Conservation (phyloP, 2,113 vertebrate species). For the Grallaria varia region DNA sequence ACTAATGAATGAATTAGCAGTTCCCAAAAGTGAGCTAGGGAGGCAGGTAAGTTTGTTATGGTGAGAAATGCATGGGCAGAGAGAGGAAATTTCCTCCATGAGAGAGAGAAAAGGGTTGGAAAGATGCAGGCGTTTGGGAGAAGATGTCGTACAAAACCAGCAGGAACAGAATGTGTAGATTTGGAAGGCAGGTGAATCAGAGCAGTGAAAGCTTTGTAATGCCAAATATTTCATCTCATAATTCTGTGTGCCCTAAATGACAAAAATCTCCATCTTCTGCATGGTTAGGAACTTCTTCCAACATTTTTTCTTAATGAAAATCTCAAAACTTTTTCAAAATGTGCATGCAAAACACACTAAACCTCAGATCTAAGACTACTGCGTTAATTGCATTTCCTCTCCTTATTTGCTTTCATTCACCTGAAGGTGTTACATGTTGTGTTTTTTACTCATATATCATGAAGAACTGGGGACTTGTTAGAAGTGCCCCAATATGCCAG, state of each 20-base stretch:
- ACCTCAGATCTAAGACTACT: not conserved
- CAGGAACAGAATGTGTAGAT: not conserved
- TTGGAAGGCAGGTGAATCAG: not conserved
- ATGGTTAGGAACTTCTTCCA: not conserved
- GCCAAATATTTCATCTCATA: not conserved
- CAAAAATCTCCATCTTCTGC: not conserved
- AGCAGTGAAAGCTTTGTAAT: not conserved
- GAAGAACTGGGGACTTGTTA: not conserved
- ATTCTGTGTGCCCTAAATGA: not conserved
- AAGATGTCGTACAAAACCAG: not conserved
- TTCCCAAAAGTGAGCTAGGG: not conserved
- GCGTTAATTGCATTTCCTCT: not conserved
- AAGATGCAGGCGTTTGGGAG: not conserved
- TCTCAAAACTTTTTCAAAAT: not conserved
- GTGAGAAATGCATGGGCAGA: not conserved
- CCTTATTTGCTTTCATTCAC: not conserved
- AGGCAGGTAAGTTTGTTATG: not conserved
- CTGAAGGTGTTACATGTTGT: not conserved
- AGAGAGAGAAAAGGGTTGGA: not conserved
- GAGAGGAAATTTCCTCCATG: not conserved
- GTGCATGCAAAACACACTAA: not conserved
- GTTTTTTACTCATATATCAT: not conserved
- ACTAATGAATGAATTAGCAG: not conserved
- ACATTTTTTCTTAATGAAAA: not conserved
- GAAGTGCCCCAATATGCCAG: not conserved